Evolutionary conservation across 2,113 vertebrate genomes (phyloP).

Genomic region (Pteronura brasiliensis): DNA sequence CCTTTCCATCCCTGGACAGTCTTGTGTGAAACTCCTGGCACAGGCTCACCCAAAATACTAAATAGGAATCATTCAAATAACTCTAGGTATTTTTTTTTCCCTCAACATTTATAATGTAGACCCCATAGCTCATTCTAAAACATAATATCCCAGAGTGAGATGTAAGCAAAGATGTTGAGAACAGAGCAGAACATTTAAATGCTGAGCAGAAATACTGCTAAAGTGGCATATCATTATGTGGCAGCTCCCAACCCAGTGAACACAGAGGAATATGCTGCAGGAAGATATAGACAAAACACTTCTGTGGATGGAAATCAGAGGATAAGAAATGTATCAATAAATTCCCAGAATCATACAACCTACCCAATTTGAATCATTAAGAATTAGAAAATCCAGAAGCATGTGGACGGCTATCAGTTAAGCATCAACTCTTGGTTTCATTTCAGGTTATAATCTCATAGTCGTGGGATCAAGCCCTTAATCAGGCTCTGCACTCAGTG

Average conservation of each 20-base stretch:
- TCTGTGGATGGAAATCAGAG: not conserved
- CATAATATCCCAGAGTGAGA: not conserved
- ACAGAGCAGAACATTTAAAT: not conserved
- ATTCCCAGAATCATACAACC: not conserved
- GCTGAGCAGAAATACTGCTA: rapidly evolving
- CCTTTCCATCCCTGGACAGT: not conserved
- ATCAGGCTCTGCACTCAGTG: not conserved
- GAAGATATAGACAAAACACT: not conserved
- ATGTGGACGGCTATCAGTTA: not conserved
- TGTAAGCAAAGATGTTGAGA: no score
- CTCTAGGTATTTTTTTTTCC: not conserved
- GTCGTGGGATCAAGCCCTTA: not conserved
- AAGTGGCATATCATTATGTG: not conserved
- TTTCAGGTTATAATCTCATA: not conserved
- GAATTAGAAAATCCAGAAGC: not conserved
- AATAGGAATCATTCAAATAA: not conserved
- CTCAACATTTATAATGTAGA: not conserved
- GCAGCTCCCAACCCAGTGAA: not conserved
- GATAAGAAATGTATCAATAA: not conserved
- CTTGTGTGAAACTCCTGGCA: not conserved
- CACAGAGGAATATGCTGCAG: not conserved
- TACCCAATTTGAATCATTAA: not conserved
- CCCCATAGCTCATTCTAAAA: not conserved
- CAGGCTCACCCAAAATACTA: not conserved
- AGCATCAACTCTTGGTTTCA: not conserved